phyloP scores from a whole-genome alignment of 2,888 invertebrate genomes.

The Nomada fucata region DNA sequence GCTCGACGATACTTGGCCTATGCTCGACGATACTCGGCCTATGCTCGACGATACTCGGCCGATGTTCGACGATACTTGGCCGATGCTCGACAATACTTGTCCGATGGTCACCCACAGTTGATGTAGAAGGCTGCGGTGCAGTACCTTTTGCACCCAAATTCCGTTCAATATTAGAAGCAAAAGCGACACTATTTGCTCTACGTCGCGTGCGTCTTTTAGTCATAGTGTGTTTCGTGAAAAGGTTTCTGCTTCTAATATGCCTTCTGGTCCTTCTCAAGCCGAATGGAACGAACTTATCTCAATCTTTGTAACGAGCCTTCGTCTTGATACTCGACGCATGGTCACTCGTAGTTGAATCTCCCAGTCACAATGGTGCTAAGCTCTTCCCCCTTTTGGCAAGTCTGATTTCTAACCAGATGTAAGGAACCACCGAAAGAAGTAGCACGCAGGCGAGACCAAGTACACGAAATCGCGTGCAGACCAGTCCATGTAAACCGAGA shows the following conservation, averaged over 20 bases:
- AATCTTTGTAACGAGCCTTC: slow-evolving; percentile 77
- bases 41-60: slow-evolving; percentile 33
- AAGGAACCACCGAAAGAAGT: slow-evolving; percentile 85
- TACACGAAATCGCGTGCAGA: slow-evolving; percentile 85
- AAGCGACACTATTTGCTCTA: slow-evolving; percentile 70
- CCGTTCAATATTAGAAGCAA: slow-evolving; percentile 54
- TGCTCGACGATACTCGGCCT: not conserved
- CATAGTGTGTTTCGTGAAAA: slow-evolving; percentile 19
- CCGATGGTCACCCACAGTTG: slow-evolving; percentile 35
- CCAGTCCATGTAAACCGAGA: slow-evolving; percentile 86
- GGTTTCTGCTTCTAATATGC: slow-evolving; percentile 40
- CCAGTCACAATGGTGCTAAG: slow-evolving; percentile 84
- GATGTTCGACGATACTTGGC: slow-evolving; percentile 45
- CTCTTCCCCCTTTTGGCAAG: slow-evolving; percentile 84
- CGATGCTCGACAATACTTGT: slow-evolving; percentile 47
- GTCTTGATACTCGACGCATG: slow-evolving; percentile 60
- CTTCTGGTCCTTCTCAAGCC: slow-evolving; percentile 62
- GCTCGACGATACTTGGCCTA: not conserved
- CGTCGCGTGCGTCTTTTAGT: slow-evolving; percentile 41
- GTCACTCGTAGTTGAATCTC: slow-evolving; percentile 61
- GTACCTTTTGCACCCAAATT: slow-evolving; percentile 2
- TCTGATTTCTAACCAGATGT: slow-evolving; percentile 85
- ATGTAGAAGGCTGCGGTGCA: slow-evolving; percentile 30
- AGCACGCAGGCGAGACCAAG: slow-evolving; percentile 85
- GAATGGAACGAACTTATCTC: slow-evolving; percentile 82